A percentile compares a stretch with the other conserved stretches of the same genome.
These are phyloP conservation scores for Xestoiulus laeticollis DNA, from an alignment of 2,888 invertebrate species.

Conservation along the genomic window DNA sequence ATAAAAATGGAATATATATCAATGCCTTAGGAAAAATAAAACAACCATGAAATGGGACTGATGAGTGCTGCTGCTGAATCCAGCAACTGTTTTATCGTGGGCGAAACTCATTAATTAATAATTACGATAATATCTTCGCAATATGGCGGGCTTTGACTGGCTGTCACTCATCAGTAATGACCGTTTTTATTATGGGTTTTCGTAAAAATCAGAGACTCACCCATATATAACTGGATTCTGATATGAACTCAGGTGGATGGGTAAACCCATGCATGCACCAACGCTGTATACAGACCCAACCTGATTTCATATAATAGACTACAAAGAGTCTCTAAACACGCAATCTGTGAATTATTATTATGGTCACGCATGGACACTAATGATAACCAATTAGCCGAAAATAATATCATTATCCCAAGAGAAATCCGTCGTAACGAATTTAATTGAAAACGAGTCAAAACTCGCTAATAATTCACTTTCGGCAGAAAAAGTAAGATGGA, in stretches of 20 bases:
- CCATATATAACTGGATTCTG: neutral
- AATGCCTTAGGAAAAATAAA: neutral
- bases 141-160: neutral
- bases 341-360: constrained; percentile 2
- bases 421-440: neutral
- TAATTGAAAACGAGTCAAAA: neutral
- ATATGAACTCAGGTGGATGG: neutral
- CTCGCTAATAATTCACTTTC: neutral
- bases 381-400: constrained; percentile 10
- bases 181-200: neutral
- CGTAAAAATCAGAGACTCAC: neutral
- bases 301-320: neutral
- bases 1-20: constrained; percentile 14
- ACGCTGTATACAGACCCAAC: too few relatives aligned
- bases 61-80: neutral
- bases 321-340: neutral
- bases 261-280: neutral
- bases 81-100: neutral
- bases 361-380: neutral
- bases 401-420: neutral
- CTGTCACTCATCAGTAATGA: neutral
- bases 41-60: constrained; percentile 1
- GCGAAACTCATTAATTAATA: neutral
- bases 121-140: neutral
- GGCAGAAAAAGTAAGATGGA: neutral